Evolutionary conservation across 2,888 invertebrate genomes (phyloP), one percentile per base, ranked within the genome.

Genomic region (Belgica antarctica): DNA sequence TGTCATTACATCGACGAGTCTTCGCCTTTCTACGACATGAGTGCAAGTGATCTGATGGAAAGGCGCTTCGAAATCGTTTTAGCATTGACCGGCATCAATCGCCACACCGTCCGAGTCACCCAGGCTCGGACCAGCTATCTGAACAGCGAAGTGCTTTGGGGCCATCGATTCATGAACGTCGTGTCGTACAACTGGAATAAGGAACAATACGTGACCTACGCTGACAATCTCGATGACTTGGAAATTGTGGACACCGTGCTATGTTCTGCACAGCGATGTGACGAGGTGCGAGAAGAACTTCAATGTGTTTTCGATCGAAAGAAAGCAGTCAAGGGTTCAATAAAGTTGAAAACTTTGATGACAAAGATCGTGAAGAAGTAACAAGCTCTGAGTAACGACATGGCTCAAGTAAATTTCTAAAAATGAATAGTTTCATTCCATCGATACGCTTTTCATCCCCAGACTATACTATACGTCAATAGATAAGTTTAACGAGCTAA

Each of bases 81-180:
- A 1, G 87, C 89, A 59, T 82, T 95, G 73, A 91, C 90, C 69
- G 95, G 95, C 0, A 86, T 89, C 0, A 87, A 92, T 0, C 87
- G 89, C 75, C 86, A 87, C 72, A 93, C 92, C 72, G 89, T 87
- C 0, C 87, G 87, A 72, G 82, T 85, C 65, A 87, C 89, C 0
- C 88, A 89, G 76, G 87, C 87, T 61, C 79, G 89, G 27, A 89
- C 90, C 0, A 92, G 92, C 0, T 94, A 90, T 77, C 78, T 92
- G 10, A 88, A 90, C 8, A 84, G 84, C 69, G 93, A 94, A 79
- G 89, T 94, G 62, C 84, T 87, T 62, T 94, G 93, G 93, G 93
- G 93, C 1, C 87, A 91, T 78, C 80, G 89, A 12, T 92, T 92
- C 77, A 85, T 86, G 74, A 87, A 88, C 71, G 83, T 90, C 1